Conservation (phyloP, 2,797 vertebrate genomes). For the Girardinus metallicus region DNA sequence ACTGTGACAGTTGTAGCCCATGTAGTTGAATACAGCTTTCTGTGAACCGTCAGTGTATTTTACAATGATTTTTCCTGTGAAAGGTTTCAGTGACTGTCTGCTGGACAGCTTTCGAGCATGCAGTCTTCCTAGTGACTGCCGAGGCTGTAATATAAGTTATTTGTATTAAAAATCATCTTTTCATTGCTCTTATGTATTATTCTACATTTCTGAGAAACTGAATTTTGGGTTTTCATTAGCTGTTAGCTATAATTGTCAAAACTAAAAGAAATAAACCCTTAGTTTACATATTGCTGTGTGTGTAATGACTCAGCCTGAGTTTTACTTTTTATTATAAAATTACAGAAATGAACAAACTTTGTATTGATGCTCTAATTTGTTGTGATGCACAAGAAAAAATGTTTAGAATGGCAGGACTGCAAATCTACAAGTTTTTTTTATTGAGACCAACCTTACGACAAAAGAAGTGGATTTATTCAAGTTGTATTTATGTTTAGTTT, state of each 20-base stretch:
- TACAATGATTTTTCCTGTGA: neutral
- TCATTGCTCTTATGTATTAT: neutral
- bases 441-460: neutral
- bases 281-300: neutral
- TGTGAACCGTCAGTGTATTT: neutral
- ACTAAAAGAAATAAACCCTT: neutral
- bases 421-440: neutral
- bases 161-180: neutral
- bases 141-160: neutral
- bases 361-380: neutral
- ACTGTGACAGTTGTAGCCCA: neutral
- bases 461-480: neutral
- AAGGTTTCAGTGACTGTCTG: neutral
- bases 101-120: neutral
- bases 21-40: neutral
- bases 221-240: neutral
- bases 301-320: neutral
- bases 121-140: neutral
- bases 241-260: neutral
- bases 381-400: neutral
- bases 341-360: neutral
- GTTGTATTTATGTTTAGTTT: conserved; percentile 17
- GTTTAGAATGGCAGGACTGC: neutral
- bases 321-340: neutral
- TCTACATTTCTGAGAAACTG: neutral